These are phyloP conservation scores for Cichlasoma orientale DNA, from an alignment of 2,797 vertebrate species.

Conservation along the genomic window DNA sequence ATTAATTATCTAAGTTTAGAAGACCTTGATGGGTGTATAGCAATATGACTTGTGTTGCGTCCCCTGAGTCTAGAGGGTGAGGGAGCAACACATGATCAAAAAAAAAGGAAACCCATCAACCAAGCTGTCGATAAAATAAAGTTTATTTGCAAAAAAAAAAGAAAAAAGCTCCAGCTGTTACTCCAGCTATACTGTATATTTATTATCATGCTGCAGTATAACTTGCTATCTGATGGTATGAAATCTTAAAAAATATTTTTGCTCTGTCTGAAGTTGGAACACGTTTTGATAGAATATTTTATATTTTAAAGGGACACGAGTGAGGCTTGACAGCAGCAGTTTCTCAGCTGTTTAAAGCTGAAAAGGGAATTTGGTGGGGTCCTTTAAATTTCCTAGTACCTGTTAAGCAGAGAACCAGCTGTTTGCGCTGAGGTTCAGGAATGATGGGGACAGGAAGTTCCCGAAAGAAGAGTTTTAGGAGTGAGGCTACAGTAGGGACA, in stretches of 20 bases:
- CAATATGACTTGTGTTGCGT: no score
- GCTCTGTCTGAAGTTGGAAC: not conserved
- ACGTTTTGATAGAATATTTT: not conserved
- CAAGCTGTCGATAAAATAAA: no score
- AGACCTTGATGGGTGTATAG: no score
- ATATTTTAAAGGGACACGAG: not conserved
- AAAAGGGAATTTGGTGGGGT: no score
- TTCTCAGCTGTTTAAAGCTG: not conserved
- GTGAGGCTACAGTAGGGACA: slow-evolving; percentile 81
- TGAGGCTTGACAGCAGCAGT: not conserved
- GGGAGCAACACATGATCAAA: no score
- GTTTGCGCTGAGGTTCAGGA: slow-evolving; percentile 73
- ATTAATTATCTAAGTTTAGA: no score
- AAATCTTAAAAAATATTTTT: not conserved
- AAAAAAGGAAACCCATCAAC: no score
- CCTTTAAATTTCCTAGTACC: slow-evolving; percentile 62
- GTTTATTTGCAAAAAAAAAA: no score
- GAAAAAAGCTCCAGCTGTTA: no score
- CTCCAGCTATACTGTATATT: not conserved
- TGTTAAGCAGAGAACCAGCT: slow-evolving; percentile 71
- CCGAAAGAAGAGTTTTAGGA: slow-evolving; percentile 86
- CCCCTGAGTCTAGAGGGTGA: no score
- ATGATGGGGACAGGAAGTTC: slow-evolving; percentile 84
- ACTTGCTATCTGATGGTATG: no score
- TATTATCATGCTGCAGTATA: not conserved